Percentiles rank a stretch among this genome's conserved stretches.
Evolutionary conservation across 2,797 vertebrate genomes (phyloP).

Genomic region (Alosa sapidissima): DNA sequence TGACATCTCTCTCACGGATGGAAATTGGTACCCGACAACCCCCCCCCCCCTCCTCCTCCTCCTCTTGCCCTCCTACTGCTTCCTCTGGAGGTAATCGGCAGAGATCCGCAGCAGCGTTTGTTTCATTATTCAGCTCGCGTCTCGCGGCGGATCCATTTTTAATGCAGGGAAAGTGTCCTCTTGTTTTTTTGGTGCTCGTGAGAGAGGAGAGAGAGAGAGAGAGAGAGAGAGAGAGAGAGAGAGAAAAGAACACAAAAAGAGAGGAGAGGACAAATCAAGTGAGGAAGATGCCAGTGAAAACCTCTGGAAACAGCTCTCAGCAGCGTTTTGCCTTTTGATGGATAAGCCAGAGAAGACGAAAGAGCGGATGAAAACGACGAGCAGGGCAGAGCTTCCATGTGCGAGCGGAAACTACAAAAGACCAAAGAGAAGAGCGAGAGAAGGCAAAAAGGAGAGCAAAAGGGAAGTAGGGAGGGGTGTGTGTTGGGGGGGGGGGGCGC

Average conservation of each 20-base stretch:
- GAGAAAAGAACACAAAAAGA: not conserved
- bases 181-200: not conserved
- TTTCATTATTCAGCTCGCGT: not conserved
- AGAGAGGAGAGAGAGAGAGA: not conserved
- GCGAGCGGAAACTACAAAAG: not conserved
- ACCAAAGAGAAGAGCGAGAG: not conserved
- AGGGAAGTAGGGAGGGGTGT: not conserved
- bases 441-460: not conserved
- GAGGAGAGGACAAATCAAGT: not conserved
- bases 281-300: not conserved
- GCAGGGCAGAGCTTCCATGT: not conserved
- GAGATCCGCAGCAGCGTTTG: not conserved
- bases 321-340: not conserved
- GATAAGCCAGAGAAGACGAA: not conserved
- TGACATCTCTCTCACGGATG: conserved; percentile 17
- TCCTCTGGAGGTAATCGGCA: not conserved
- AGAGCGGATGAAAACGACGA: not conserved
- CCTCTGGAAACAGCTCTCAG: not conserved
- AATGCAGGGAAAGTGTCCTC: not conserved
- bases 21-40: not conserved
- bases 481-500: not conserved
- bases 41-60: no score
- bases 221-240: no score
- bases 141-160: conserved; percentile 9
- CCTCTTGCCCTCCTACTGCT: not conserved